Evolutionary conservation across 1,140 invertebrate species (phyloP).

Genomic region (Drosophila suzukii): DNA sequence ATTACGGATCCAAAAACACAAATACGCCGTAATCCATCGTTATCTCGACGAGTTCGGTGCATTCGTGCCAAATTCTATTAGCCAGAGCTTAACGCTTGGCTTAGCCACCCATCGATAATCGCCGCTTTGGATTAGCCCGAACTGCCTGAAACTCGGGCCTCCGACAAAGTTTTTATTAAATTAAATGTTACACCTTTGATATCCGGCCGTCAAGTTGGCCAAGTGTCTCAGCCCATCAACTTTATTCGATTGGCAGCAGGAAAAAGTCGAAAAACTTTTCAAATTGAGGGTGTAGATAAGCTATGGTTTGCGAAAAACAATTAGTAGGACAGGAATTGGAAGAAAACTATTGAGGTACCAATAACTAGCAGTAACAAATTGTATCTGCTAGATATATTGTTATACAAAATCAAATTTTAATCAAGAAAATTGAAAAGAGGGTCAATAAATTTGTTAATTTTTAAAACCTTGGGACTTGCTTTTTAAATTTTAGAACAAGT

Average conservation of each 20-base stretch:
- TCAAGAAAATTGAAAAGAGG: no score
- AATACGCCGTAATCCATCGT: constrained; percentile 47
- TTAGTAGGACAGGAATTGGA: neutral
- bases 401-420: no score
- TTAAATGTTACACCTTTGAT: constrained; percentile 56
- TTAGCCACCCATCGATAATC: constrained; percentile 53
- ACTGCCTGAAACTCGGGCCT: neutral
- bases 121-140: constrained; percentile 51
- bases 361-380: no score
- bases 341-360: neutral
- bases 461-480: no score
- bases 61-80: constrained; percentile 78
- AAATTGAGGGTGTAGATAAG: constrained; percentile 5
- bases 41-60: constrained; percentile 3
- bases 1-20: constrained; percentile 28
- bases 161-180: constrained; percentile 49
- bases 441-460: no score
- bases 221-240: neutral
- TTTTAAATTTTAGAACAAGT: no score
- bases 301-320: neutral
- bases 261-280: constrained; percentile 1
- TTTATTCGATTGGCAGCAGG: neutral
- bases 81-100: constrained; percentile 65
- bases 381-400: no score
- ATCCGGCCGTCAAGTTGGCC: constrained; percentile 11